Evolutionary conservation across 2,888 invertebrate genomes (phyloP).

Genomic region (Pristionchus mayeri): DNA sequence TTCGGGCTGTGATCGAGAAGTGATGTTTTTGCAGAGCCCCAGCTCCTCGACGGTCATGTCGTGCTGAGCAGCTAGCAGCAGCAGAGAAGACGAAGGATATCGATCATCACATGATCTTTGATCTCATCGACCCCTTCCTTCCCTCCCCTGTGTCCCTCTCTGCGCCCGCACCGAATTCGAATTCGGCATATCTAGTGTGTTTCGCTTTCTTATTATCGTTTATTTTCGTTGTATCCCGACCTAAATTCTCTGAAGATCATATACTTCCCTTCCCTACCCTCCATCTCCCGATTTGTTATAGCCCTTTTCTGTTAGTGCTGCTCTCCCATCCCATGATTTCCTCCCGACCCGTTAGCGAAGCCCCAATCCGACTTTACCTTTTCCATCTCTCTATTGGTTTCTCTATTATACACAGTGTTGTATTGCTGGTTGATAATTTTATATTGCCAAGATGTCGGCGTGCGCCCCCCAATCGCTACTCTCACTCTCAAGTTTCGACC

Average conservation of each 20-base stretch:
- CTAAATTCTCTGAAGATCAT: background rate
- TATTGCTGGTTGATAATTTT: conserved; percentile 47
- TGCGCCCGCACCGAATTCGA: background rate
- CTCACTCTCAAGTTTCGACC: background rate
- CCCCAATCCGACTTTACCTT: background rate
- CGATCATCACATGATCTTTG: conserved; percentile 24
- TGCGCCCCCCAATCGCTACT: background rate
- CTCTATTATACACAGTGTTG: conserved; percentile 33
- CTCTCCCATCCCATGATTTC: background rate
- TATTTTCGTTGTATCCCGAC: background rate
- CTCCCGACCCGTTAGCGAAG: background rate
- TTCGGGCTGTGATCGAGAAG: background rate
- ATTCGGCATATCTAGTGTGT: conserved; percentile 12
- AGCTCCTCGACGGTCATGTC: conserved; percentile 12
- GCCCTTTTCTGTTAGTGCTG: conserved; percentile 26
- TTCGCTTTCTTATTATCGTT: background rate
- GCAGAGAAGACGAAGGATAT: background rate
- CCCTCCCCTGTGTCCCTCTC: background rate
- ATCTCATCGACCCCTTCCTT: conserved; percentile 12
- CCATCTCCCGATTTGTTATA: no score
- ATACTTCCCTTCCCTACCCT: background rate
- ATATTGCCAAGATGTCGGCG: conserved; percentile 34
- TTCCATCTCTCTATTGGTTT: conserved; percentile 9
- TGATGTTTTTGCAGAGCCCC: background rate
- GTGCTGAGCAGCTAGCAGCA: background rate